A percentile compares a stretch with the other conserved stretches of the same genome.
These are phyloP conservation scores for Eupeodes latifasciatus DNA, from an alignment of 2,888 invertebrate genomes.

Conservation along the genomic window DNA sequence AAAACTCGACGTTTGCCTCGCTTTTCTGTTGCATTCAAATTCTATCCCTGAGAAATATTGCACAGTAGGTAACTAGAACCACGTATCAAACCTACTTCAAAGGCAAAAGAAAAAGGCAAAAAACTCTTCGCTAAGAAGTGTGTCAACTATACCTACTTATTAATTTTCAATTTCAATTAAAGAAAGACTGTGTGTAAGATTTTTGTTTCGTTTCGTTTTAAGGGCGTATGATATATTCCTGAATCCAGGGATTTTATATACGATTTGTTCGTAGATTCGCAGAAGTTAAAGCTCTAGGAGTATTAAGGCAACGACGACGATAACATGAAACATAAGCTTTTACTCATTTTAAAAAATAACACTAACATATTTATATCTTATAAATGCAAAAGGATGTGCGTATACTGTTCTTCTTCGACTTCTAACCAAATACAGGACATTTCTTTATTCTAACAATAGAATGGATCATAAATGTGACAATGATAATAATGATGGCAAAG, in stretches of 20 bases:
- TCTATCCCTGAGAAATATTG: slow-evolving; percentile 29
- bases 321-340: slow-evolving; percentile 46
- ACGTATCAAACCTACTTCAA: slow-evolving; percentile 23
- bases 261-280: slow-evolving; percentile 16
- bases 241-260: slow-evolving; percentile 55
- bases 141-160: slow-evolving; percentile 52
- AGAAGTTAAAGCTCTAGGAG: slow-evolving; percentile 30
- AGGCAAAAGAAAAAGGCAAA: background rate
- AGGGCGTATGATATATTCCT: slow-evolving; percentile 53
- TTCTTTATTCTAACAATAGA: slow-evolving; percentile 36
- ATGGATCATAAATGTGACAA: slow-evolving; percentile 56
- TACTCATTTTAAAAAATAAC: slow-evolving; percentile 22
- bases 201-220: slow-evolving; percentile 38
- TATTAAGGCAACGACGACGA: background rate
- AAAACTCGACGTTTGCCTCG: slow-evolving; percentile 31
- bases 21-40: slow-evolving; percentile 38
- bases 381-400: slow-evolving; percentile 45
- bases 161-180: slow-evolving; percentile 39
- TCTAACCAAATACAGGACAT: slow-evolving; percentile 21
- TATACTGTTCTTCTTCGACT: slow-evolving; percentile 9
- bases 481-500: slow-evolving; percentile 46
- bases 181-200: slow-evolving; percentile 40
- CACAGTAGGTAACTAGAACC: slow-evolving; percentile 37
- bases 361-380: slow-evolving; percentile 26
- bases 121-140: slow-evolving; percentile 35